Evolutionary conservation across 1,140 invertebrate genomes (phyloP).

Genomic region (Heterodera carotae): DNA sequence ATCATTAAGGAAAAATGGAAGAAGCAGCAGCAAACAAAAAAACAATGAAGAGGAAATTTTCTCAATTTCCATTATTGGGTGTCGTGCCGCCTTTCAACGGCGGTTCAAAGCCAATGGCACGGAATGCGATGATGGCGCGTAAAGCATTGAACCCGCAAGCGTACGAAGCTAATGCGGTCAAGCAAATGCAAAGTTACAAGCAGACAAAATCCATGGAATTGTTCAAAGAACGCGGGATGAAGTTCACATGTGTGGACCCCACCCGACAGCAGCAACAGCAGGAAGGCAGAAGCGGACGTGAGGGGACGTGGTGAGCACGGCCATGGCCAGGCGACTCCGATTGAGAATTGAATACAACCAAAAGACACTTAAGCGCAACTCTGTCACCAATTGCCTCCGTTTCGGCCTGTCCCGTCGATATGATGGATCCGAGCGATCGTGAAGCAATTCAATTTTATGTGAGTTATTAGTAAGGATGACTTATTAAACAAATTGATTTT

Average conservation of each 20-base stretch:
- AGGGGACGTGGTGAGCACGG: background rate
- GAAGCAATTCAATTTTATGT: constrained; percentile 6
- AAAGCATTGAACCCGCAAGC: constrained; percentile 18
- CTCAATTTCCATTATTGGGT: background rate
- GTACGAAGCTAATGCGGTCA: constrained; percentile 17
- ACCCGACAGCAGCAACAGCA: background rate
- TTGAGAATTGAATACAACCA: too few species aligned
- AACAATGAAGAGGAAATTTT: background rate
- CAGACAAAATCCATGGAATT: constrained; percentile 23
- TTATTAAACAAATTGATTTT: constrained; percentile 2
- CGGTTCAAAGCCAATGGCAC: background rate
- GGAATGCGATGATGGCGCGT: background rate
- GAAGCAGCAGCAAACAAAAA: background rate
- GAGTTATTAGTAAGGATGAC: background rate
- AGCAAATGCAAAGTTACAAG: constrained; percentile 25
- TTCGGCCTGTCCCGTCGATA: constrained; percentile 3
- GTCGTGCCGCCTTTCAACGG: background rate
- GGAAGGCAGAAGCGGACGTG: background rate
- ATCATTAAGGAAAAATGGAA: background rate
- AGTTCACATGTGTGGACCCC: background rate
- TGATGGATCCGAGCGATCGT: background rate
- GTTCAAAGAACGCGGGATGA: constrained; percentile 27
- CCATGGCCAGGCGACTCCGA: background rate
- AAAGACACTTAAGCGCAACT: background rate
- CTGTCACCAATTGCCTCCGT: background rate